Base-by-base conservation (phyloP, 2,797 vertebrate species). In the Decapterus maruadsi region DNA sequence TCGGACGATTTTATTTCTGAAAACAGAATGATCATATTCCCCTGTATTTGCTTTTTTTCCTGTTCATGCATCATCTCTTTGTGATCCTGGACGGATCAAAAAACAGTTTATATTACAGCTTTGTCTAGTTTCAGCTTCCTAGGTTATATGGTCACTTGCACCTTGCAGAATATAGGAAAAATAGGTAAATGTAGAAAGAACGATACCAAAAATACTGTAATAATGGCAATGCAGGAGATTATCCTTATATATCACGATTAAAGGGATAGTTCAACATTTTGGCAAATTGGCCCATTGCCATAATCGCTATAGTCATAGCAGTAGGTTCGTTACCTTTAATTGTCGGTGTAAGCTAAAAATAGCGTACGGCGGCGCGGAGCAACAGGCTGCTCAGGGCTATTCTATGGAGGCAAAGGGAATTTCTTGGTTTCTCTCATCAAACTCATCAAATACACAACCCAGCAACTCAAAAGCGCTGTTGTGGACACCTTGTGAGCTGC, bases 1-100 rank as follows among this genome's bases (percentile, higher is more conserved):
- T 84, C 19, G 82, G 77, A 79, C 40, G 4, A 46, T 77, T 65
- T 81, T 45, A 55, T 86, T 85, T 84, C 66, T 72, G 66, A 34
- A 36, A 73, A 65, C n/a, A 61, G 20, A 57, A 67, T 16, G 45
- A 56, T 82, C 64, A 63, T n/a, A 69, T 80, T 80, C n/a, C 45
- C 19, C 12, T 53, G 57, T 20, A 4, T 7, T 34, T 22, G 43
- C 42, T 54, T 34, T 58, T 65, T 51, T 59, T 8, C 10, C 42
- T 26, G 19, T 22, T 58, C 40, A 14, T 51, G 71, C 22, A 58
- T 63, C 3, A n/a, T 77, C 26, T 68, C 11, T 9, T 54, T 10
- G 55, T 69, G 13, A 73, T 50, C 20, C 53, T 55, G 22, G 29
- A 36, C 31, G 45, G 46, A 62, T 69, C 45, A 6, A 8, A 20